Base-by-base conservation (phyloP, 2,113 vertebrate genomes). In the Xiphophorus maculatus region DNA sequence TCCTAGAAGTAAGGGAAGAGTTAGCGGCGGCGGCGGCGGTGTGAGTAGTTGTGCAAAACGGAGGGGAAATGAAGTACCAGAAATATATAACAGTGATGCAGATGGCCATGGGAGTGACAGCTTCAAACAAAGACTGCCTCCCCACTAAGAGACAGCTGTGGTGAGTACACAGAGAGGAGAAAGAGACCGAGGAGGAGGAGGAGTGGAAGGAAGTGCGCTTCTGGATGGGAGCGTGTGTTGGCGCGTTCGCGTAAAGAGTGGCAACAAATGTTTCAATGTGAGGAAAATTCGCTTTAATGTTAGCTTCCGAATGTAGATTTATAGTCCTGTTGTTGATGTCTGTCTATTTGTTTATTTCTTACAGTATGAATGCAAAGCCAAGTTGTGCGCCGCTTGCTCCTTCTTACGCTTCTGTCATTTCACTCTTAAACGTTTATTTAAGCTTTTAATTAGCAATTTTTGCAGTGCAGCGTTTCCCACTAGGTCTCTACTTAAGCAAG, bases 71-170 rank as follows among this genome's bases (percentile, higher is more conserved):
- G 97, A 98, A 97, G 95, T 99, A 99, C 91, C 97, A 99, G 96
- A 98, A 99, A 93, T 99, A 99, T 89, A 97, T 99, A 93, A 98
- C 97, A 88, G 97, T 99, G 91, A 96, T 99, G 96, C 97, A 99
- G 96, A 98, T 99, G 96, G 97, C 97, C 90, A 96, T 99, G 94
- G 97, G 97, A 94, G 97, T 99, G 94, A 98, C 97, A 91, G 97
- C 97, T 87, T 97, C 96, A 92, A 99, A 98, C 96, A 96, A 97
- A 95, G 96, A 96, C 92, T 96, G 97, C 76, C 95, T 99, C 90
- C 97, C 97, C 89, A 82, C 92, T 81, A 99, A 97, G 93, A 95
- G 97, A 94, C 95, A 93, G 96, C 94, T 99, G 92, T 99, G 97
- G 97, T 99, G 95, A 98, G 97, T 95, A 84, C 5, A 84, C 87